phyloP scores from a whole-genome alignment of 2,113 vertebrate species.

The Azemiops feae region DNA sequence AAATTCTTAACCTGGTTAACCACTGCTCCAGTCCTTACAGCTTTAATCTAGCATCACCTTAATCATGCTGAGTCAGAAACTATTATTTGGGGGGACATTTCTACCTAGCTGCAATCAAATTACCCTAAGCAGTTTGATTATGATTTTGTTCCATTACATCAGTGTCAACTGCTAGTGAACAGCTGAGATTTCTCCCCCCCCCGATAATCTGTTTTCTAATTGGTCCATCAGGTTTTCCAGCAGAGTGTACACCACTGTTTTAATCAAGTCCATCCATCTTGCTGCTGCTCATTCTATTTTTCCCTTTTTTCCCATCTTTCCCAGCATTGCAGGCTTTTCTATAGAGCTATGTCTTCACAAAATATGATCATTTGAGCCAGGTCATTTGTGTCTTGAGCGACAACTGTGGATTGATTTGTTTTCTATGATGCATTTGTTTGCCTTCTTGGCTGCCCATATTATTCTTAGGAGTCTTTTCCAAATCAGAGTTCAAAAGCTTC shows the following conservation, averaged over 20 bases:
- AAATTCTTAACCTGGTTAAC: not conserved
- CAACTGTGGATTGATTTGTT: not conserved
- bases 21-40: not conserved
- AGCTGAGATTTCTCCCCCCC: fast-evolving
- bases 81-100: not conserved
- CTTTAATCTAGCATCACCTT: not conserved
- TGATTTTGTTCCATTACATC: not conserved
- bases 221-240: not conserved
- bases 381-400: not conserved
- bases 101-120: not conserved
- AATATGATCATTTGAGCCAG: not conserved
- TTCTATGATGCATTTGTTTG: not conserved
- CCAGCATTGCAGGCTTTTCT: not conserved
- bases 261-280: not conserved
- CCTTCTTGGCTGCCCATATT: not conserved
- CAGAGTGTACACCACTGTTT: not conserved
- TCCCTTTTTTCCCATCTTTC: fast-evolving
- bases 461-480: not conserved
- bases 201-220: not conserved
- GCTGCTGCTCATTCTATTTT: not conserved
- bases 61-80: not conserved
- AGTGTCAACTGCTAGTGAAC: not conserved
- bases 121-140: not conserved
- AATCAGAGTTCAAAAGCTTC: not conserved
- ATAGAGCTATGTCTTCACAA: not conserved